These are phyloP conservation scores for Vombatus ursinus DNA, from an alignment of 2,113 vertebrate genomes.

Conservation along the genomic window DNA sequence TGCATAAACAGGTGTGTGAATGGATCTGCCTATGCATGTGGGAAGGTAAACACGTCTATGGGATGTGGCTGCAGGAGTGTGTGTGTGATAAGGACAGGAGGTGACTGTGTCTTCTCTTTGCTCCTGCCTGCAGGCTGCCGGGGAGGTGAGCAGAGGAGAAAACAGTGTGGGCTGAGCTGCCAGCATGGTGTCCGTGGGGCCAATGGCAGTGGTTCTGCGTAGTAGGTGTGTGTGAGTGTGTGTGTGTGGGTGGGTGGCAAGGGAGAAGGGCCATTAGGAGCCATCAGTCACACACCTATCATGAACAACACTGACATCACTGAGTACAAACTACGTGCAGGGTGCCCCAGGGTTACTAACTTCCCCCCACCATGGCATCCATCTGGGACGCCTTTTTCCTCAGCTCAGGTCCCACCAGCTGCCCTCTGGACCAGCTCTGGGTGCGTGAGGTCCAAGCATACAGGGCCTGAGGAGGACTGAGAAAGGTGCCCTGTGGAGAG, in stretches of 20 bases:
- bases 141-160: slow-evolving; percentile 71
- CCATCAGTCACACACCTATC: slow-evolving; percentile 88
- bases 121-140: too few relatives aligned
- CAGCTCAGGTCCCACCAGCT: background rate
- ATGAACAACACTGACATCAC: slow-evolving; percentile 84
- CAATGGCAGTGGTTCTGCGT: slow-evolving; percentile 56
- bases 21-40: background rate
- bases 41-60: background rate
- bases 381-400: background rate
- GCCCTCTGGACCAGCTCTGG: background rate
- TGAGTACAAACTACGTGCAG: slow-evolving; percentile 91
- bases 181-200: slow-evolving; percentile 84
- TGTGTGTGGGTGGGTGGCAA: slow-evolving; percentile 63
- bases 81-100: slow-evolving; percentile 52
- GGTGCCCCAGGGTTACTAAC: too few relatives aligned
- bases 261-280: slow-evolving; percentile 87
- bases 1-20: too few relatives aligned
- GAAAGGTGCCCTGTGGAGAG: background rate
- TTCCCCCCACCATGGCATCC: background rate
- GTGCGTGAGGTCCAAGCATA: background rate
- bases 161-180: slow-evolving; percentile 76
- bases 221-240: too few relatives aligned
- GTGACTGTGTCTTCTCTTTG: slow-evolving; percentile 68
- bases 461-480: background rate
- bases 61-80: slow-evolving; percentile 38